Evolutionary conservation across 2,888 invertebrate species (phyloP), one percentile per base, ranked within the genome.

Genomic region (Sphinx pinastri): DNA sequence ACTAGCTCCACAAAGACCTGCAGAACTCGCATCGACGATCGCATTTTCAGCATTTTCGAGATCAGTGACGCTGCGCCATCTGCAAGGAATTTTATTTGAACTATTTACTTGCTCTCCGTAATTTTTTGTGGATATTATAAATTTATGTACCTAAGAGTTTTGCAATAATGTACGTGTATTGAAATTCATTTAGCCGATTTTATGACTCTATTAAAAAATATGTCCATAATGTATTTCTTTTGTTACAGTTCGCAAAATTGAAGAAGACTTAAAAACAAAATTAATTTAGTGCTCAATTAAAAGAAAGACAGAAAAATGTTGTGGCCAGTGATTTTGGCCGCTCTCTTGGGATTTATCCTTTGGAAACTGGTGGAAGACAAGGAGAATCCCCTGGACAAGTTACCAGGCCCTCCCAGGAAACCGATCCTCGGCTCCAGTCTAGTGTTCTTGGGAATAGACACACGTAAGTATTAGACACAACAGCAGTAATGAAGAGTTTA

Each of bases 331-430:
- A 8, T 80, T 2, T 11, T 81, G 8, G 72, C 72, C 1, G 68
- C 74, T 25, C 67, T 67, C 0, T 45, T 76, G 7, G 76, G 49
- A 16, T 49, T 77, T 14, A 10, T 79, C 31, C 51, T 79, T 13
- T 82, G 80, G 80, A 71, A 81, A 79, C 74, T 80, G 52, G 70
- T 81, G 47, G 75, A 73, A 3, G 75, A 76, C 5, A 82, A 82
- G 0, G 77, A 82, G n/a, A 73, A 85, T 31, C 81, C 86, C 0
- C 47, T 90, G 70, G 86, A 85, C 68, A 68, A 73, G 11, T 68
- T 90, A 0, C 89, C 90, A 0, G 89, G 89, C 0, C 91, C 91
- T 0, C 76, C 78, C 0, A 75, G 73, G 58, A 71, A 72, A 67
- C 89, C 88, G 0, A 68, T 90, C 45, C 67, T 90, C 11, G 84